These are phyloP conservation scores for Enteromius radiatus DNA, from an alignment of 2,797 vertebrate genomes.

Conservation along the genomic window DNA sequence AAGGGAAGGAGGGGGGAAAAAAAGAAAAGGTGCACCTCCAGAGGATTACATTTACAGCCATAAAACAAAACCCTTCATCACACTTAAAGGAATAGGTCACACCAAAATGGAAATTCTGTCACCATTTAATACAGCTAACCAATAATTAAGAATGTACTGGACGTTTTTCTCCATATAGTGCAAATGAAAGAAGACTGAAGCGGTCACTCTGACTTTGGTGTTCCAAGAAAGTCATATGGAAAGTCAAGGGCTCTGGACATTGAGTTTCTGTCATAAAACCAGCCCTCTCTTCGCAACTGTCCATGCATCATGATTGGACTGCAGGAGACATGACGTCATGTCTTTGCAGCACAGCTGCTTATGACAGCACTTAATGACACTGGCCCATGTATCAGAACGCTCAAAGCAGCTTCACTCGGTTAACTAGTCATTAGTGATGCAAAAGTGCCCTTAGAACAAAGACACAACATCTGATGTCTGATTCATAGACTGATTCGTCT, in stretches of 20 bases:
- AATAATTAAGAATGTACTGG: neutral
- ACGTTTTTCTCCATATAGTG: neutral
- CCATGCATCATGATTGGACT: constrained; percentile 7
- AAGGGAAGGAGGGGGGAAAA: constrained; percentile 45
- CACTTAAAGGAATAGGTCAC: constrained; percentile 19
- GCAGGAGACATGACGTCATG: constrained; percentile 32
- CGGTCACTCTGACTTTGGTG: neutral
- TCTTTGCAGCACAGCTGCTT: constrained; percentile 34
- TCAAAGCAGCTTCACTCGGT: constrained; percentile 11
- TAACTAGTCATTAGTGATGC: constrained; percentile 20
- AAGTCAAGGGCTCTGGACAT: constrained; percentile 29
- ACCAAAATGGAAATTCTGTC: constrained; percentile 3
- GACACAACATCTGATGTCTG: constrained; percentile 42
- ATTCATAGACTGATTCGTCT: constrained; percentile 11
- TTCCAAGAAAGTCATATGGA: neutral
- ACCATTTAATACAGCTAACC: neutral
- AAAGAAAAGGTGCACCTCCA: constrained; percentile 23
- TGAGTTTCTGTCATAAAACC: constrained; percentile 3
- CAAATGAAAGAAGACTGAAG: neutral
- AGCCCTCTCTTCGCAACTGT: constrained; percentile 9
- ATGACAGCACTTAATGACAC: constrained; percentile 21
- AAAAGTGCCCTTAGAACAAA: constrained; percentile 39
- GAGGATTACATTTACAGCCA: constrained; percentile 20
- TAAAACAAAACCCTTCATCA: constrained; percentile 19
- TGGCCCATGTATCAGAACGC: constrained; percentile 16